Evolutionary conservation across 2,113 vertebrate species (phyloP), one percentile per base, ranked within the genome.

Genomic region (Hemiprocne comata): DNA sequence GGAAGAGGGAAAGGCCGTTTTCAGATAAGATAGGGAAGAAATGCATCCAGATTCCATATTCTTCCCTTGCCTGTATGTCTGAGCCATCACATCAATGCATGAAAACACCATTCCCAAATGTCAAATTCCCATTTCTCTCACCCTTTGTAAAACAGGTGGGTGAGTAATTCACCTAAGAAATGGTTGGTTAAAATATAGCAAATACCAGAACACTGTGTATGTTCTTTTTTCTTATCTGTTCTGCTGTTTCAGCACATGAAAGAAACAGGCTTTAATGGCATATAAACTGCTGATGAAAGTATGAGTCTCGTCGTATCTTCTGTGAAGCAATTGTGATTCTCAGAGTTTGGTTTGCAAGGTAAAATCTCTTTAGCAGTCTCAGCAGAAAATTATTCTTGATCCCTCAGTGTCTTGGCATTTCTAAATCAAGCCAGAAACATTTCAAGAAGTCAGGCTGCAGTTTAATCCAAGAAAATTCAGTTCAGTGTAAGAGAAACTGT

Each of bases 191-290:
- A 96, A 95, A 81, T 28, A 93, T 15, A 73, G 54, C 73, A 85
- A 89, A 85, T 62, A 85, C 26, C 25, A 85, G 89, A 87, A 91
- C 72, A 82, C 14, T 55, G 0, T 46, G 40, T 89, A 58, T 62
- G n/a, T 91, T 96, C 51, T 38, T 70, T 36, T n/a, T 91, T 89
- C 84, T 95, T 94, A 86, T 90, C 82, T 91, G n/a, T 62, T 88
- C 64, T 93, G 82, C 60, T 94, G 71, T 38, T 93, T 91, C 82
- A 95, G 78, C 60, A 71, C 29, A 64, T 28, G 48, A 64, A 89
- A 70, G 36, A 62, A 90, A 82, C 40, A 87, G 26, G 10, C 3
- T 85, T 72, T 83, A 87, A 34, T 31, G 51, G 10, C 40, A 53
- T 38, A 34, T 60, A 61, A 65, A 90, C 50, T 83, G 55, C 46